Percentiles rank a stretch among this genome's conserved stretches.
These are phyloP conservation scores for Jaculus jaculus DNA, from an alignment of 2,113 vertebrate species.

Conservation along the genomic window DNA sequence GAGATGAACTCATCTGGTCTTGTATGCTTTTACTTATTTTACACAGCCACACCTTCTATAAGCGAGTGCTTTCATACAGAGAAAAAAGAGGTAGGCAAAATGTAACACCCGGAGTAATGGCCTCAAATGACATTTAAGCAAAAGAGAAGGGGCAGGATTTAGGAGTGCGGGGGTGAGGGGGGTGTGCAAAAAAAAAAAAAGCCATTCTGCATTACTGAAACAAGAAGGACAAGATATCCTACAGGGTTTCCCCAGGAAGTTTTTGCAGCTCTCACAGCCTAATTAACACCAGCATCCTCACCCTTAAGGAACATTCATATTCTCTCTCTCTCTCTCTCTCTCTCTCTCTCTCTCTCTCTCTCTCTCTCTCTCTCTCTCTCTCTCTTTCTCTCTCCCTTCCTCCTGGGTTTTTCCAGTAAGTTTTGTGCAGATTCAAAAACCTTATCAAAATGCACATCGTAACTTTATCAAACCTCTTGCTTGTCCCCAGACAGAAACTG, in stretches of 20 bases:
- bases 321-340: not conserved
- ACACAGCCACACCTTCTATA: conserved; percentile 24
- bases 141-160: not conserved
- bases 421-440: not conserved
- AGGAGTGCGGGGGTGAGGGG: too few relatives aligned
- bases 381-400: not conserved
- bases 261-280: not conserved
- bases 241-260: not conserved
- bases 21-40: not conserved
- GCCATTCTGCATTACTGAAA: not conserved
- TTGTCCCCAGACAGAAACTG: conserved; percentile 22
- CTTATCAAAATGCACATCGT: conserved; percentile 41
- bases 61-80: conserved; percentile 28
- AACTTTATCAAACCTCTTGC: conserved; percentile 31
- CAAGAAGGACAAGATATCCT: not conserved
- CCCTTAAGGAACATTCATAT: conserved; percentile 17
- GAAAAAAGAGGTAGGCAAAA: not conserved
- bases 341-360: not conserved
- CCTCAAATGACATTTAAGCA: conserved; percentile 32
- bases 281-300: conserved; percentile 2
- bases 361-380: not conserved
- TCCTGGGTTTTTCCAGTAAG: conserved; percentile 25
- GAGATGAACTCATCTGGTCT: not conserved
- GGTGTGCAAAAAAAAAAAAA: not conserved
- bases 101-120: not conserved